phyloP scores from a whole-genome alignment of 2,113 vertebrate genomes.

The Motacilla tschutschensis region DNA sequence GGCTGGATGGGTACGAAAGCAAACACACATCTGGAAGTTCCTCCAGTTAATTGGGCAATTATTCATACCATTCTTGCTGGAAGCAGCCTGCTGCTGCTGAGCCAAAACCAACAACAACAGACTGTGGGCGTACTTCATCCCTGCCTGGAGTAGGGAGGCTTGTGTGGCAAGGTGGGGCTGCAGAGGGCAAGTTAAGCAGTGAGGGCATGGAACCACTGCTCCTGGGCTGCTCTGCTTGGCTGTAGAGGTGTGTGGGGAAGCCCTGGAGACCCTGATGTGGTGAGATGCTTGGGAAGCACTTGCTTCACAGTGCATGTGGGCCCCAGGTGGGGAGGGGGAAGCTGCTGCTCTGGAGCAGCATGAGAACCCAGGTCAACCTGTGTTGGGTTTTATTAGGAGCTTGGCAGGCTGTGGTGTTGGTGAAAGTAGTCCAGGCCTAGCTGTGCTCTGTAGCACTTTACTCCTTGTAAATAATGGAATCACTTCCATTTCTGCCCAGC shows the following conservation, averaged over 20 bases:
- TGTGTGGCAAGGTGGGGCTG: not conserved
- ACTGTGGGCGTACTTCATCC: not conserved
- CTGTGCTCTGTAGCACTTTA: conserved; percentile 36
- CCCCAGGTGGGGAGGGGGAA: not conserved
- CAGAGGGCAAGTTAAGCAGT: not conserved
- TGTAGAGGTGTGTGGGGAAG: not conserved
- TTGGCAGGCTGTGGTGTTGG: conserved; percentile 35
- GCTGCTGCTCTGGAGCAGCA: not conserved
- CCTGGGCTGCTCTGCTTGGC: not conserved
- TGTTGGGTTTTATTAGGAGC: conserved; percentile 44
- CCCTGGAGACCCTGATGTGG: not conserved
- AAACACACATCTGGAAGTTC: conserved; percentile 70
- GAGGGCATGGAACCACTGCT: not conserved
- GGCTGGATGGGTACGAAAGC: conserved; percentile 60
- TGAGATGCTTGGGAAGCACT: not conserved
- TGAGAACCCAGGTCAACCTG: conserved; percentile 14
- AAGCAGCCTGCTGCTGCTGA: conserved; percentile 45
- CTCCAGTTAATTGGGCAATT: conserved; percentile 71
- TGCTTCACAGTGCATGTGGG: not conserved
- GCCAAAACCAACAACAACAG: conserved; percentile 66
- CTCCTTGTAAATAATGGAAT: conserved; percentile 48
- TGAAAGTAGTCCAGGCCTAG: conserved; percentile 46
- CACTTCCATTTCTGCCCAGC: conserved; percentile 10
- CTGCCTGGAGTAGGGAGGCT: not conserved
- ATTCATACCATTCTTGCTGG: conserved; percentile 66